Base-by-base conservation (phyloP, 1,140 invertebrate genomes). In the Dendrolimus kikuchii region DNA sequence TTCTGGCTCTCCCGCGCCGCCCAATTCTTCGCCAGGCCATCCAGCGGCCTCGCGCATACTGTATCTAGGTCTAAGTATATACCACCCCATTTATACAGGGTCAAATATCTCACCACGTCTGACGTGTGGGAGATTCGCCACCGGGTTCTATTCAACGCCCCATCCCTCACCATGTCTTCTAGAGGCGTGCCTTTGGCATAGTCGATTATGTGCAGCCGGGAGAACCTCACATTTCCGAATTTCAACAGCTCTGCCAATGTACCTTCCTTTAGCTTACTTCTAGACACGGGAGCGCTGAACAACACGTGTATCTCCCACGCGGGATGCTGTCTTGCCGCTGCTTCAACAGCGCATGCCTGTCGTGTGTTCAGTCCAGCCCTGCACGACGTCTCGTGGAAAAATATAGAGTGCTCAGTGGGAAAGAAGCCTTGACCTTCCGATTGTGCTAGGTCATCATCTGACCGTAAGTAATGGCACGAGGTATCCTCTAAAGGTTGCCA, bases 21-120 rank as follows among this genome's bases (percentile, higher is more conserved):
- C 75, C 90, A 94, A 74, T 94, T 92, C 2, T 71, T 74, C 3
- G 74, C 81, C 10, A 93, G 68, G 7, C 88, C 70, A 42, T 91
- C 88, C 44, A 94, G 75, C 23, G 85, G 89, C 59, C 90, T 92
- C 5, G 89, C 89, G 3, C 94, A 88, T 5, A 95, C 89, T 1
- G 95, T 90, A 68, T 95, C 94, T 53, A 94, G 74, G 60, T 96
- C 94, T 43, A 95, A 71, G 74, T 95, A 95, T 42, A 93, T 91
- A 1, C 94, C 94, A 38, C 93, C 93, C 55, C 90, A 94, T 68
- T 94, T 94, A 88, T 91, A 94, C 0, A 95, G 74, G 0, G 92
- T 92, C 7, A 94, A 64, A 59, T 91, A 95, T 56, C 93, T 88
- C 38, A 95, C 66, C 9, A 93, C 88, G 67, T 94, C 93, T 9